A percentile compares a stretch with the other conserved stretches of the same genome.
phyloP scores from a whole-genome alignment of 1,140 invertebrate species.

The Mya arenaria region DNA sequence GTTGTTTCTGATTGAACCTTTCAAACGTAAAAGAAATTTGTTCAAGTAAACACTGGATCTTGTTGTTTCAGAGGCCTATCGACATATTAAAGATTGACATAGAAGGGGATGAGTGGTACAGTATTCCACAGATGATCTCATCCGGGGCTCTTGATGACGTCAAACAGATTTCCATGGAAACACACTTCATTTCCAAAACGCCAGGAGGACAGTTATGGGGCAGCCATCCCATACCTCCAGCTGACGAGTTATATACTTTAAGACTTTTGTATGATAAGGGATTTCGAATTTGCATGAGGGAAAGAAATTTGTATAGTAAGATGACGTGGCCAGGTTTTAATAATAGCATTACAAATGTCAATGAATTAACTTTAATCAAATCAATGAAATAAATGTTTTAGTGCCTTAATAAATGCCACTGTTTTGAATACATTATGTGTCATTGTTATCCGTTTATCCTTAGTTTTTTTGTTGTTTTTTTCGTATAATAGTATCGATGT shows the following conservation, averaged over 20 bases:
- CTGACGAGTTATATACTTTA: neutral
- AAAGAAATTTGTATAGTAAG: neutral
- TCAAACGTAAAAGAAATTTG: no score
- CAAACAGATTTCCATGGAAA: conserved; percentile 20
- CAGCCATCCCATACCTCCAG: no score
- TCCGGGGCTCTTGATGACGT: conserved; percentile 12
- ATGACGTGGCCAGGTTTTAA: neutral
- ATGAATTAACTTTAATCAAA: neutral
- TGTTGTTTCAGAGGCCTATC: conserved; percentile 37
- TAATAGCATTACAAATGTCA: neutral
- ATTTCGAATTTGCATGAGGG: neutral
- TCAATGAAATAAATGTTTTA: neutral
- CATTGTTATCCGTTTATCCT: no score
- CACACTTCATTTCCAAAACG: neutral
- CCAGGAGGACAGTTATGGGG: neutral
- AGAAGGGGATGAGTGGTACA: conserved; percentile 41
- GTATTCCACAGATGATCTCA: conserved; percentile 33
- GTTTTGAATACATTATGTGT: no score
- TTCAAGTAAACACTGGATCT: no score
- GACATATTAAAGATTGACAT: conserved; percentile 53
- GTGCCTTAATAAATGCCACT: neutral
- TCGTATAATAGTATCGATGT: no score
- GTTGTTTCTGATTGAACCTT: no score
- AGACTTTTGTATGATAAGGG: neutral
- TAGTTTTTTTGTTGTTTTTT: no score